phyloP scores from a whole-genome alignment of 2,888 invertebrate genomes.

The Scaptomyza reducta region DNA sequence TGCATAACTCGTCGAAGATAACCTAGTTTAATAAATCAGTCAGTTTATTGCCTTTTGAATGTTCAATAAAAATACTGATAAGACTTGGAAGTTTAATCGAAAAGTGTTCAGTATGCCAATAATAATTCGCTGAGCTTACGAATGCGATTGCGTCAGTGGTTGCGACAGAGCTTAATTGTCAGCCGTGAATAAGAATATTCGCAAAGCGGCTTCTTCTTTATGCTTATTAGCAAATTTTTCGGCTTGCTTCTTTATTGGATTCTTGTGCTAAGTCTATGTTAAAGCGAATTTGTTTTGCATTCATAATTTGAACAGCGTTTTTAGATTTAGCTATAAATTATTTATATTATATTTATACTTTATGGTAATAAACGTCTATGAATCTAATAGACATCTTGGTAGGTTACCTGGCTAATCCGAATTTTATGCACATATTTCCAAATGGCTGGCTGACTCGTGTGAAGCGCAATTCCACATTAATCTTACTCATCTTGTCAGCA shows the following conservation, averaged over 20 bases:
- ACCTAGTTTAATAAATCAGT: conserved; percentile 17
- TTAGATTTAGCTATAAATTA: conserved; percentile 66
- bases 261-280: conserved; percentile 53
- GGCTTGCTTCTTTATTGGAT: conserved; percentile 43
- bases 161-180: conserved; percentile 58
- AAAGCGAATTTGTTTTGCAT: conserved; percentile 57
- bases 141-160: conserved; percentile 41
- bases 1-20: conserved; percentile 9
- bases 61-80: conserved; percentile 37
- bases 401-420: conserved; percentile 25
- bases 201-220: conserved; percentile 23
- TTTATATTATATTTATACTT: conserved; percentile 48
- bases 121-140: conserved; percentile 52
- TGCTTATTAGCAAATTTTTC: conserved; percentile 35
- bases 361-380: conserved; percentile 26
- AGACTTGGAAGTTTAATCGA: conserved; percentile 23
- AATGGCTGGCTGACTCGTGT: conserved; percentile 26
- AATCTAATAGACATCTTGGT: conserved; percentile 52
- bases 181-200: conserved; percentile 63
- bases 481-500: conserved; percentile 58
- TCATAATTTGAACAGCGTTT: conserved; percentile 58
- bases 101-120: conserved; percentile 36
- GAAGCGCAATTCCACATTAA: conserved; percentile 53
- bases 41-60: conserved; percentile 30
- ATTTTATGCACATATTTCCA: conserved; percentile 28